Evolutionary conservation across 2,113 vertebrate species (phyloP), one percentile per base, ranked within the genome.

Genomic region (Chaetodon auriga): DNA sequence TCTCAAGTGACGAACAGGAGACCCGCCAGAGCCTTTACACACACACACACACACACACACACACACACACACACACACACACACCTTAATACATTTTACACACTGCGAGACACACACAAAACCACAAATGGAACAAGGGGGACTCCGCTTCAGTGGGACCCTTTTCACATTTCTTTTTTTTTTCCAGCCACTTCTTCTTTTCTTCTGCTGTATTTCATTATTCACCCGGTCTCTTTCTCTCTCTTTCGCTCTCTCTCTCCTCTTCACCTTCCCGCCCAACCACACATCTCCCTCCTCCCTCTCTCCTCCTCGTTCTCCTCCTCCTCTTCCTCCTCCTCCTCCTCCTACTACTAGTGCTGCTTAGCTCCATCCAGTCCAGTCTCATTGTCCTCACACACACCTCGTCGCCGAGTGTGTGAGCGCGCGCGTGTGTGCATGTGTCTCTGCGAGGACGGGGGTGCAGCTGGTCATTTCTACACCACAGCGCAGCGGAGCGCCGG

Each of bases 381-480:
- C 92, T 92, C 92, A 95, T 95, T 95, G 94, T 95, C 91, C 89
- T 87, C 79, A 55, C 81, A 77, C 92, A 92, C 87, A 87, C 81
- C 58, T 88, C 77, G 18, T 57, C 53, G 43, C 51, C 2, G 69
- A 54, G 80, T 41, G 81, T 5, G 66, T 36, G 70, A 38, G 36
- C 54, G 60, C 18, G 25, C 19, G 13, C 7, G 53, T 25, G 60
- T 38, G 68, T 18, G 80, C 68, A 70, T 83, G 87, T 68, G 88
- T 80, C 75, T 45, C 79, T 63, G 80, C 30, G 72, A 80, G 86
- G 81, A 86, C 71, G 16, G 23, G 77, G 76, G 83, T 46, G 86
- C 86, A 90, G 84, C 77, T 77, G 41, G 76, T 90, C 90, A 41
- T 78, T 89, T 86, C 78, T 60, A 82, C 89, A 12, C 63, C 75